Conservation (phyloP, 2,888 invertebrate genomes). For the Globia sparganii region DNA sequence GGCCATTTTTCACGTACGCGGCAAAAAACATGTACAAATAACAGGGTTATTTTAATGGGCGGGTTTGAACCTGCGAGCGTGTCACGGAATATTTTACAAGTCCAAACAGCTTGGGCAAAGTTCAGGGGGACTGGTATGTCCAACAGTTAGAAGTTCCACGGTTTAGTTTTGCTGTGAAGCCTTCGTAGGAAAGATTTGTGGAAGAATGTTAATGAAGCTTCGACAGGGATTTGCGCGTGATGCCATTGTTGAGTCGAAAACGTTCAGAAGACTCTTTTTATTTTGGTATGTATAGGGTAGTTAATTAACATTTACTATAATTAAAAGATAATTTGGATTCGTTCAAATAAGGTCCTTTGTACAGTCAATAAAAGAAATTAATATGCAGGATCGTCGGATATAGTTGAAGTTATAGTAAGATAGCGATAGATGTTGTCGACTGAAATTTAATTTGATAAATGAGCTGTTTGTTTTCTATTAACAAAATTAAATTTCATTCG, state of each 20-base stretch:
- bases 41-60: conserved; percentile 29
- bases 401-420: too few species aligned
- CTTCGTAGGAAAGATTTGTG: conserved; percentile 2
- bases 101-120: conserved; percentile 46
- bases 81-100: conserved; percentile 61
- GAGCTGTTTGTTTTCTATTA: too few species aligned
- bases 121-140: conserved; percentile 40
- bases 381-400: too few species aligned
- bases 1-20: conserved; percentile 27
- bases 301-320: too few species aligned
- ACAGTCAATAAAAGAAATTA: too few species aligned
- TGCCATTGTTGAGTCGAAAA: too few species aligned
- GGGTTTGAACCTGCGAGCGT: conserved; percentile 42
- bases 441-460: too few species aligned
- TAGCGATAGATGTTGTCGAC: too few species aligned
- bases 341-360: too few species aligned
- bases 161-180: conserved; percentile 15
- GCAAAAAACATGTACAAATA: conserved; percentile 47
- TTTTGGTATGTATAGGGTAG: too few species aligned
- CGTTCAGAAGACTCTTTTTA: not conserved
- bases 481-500: too few species aligned
- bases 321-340: not conserved
- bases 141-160: conserved; percentile 46
- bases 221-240: not conserved
- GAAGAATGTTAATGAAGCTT: not conserved